Evolutionary conservation across 2,888 invertebrate species (phyloP).

Genomic region (Phorcus lineatus): DNA sequence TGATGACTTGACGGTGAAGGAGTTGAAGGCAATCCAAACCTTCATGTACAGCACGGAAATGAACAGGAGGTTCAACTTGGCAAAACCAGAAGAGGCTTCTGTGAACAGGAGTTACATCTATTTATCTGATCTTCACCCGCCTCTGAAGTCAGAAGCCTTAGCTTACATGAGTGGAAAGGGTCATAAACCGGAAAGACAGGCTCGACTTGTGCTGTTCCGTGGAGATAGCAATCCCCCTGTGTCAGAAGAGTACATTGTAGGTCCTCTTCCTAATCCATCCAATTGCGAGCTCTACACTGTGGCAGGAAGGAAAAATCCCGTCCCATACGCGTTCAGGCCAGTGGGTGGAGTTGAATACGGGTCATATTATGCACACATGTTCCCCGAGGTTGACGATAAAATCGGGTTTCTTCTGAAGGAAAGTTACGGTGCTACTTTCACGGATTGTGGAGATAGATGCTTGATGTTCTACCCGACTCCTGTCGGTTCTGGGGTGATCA

Average conservation of each 20-base stretch:
- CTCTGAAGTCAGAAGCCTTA: constrained; percentile 49
- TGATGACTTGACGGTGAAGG: constrained; percentile 41
- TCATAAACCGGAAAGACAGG: constrained; percentile 51
- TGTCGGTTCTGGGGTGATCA: constrained; percentile 38
- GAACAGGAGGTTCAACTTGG: constrained; percentile 38
- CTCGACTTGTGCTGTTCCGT: constrained; percentile 57
- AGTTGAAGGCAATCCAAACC: constrained; percentile 33
- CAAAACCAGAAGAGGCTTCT: not conserved
- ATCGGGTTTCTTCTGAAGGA: constrained; percentile 54
- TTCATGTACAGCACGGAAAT: constrained; percentile 26
- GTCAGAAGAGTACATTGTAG: constrained; percentile 61
- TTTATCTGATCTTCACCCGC: constrained; percentile 40
- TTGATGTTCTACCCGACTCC: constrained; percentile 51
- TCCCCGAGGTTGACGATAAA: constrained; percentile 32
- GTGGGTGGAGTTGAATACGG: constrained; percentile 45
- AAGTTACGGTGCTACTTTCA: constrained; percentile 55
- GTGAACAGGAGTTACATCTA: constrained; percentile 37
- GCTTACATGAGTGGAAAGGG: constrained; percentile 40
- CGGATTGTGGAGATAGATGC: constrained; percentile 52
- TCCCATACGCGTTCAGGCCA: constrained; percentile 55
- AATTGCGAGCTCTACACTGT: constrained; percentile 34
- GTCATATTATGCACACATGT: constrained; percentile 29
- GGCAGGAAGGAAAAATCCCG: constrained; percentile 32
- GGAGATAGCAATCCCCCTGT: constrained; percentile 53
- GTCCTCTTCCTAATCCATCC: constrained; percentile 55